Percentiles rank a stretch among this genome's conserved stretches.
These are phyloP conservation scores for Gambelia wislizenii DNA, from an alignment of 2,797 vertebrate species.

Conservation along the genomic window DNA sequence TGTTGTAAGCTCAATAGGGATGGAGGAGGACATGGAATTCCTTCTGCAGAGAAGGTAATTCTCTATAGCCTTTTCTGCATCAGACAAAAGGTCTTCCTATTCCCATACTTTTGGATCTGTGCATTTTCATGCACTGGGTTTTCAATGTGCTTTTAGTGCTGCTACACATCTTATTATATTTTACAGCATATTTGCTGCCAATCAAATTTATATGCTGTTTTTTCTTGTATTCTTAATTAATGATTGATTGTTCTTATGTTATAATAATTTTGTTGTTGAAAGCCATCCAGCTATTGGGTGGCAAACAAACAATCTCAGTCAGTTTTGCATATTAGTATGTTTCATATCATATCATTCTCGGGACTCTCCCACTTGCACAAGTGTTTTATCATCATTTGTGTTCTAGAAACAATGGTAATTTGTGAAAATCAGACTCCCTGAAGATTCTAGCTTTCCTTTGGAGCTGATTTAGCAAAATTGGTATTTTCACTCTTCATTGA, in stretches of 20 bases:
- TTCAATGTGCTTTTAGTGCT: neutral
- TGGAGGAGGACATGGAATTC: too few species aligned
- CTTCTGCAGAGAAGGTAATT: neutral
- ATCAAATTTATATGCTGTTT: neutral
- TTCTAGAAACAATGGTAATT: neutral
- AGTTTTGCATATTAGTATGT: too few species aligned
- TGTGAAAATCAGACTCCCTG: neutral
- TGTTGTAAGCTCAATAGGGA: too few species aligned
- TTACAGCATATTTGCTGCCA: neutral
- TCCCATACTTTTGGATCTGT: neutral
- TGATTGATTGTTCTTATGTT: neutral
- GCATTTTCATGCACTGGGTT: neutral
- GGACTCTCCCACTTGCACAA: neutral
- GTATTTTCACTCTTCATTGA: constrained; percentile 13
- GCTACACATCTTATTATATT: neutral
- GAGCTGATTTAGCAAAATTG: constrained; percentile 11
- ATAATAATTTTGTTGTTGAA: neutral
- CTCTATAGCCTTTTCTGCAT: neutral
- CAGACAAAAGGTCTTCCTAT: neutral
- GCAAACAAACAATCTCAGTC: neutral
- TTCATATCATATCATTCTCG: neutral
- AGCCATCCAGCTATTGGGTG: neutral
- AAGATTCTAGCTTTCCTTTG: neutral
- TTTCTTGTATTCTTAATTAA: neutral
- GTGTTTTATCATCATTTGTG: neutral